Conservation (phyloP, 1,140 invertebrate species). For the Orchestia grillus region DNA sequence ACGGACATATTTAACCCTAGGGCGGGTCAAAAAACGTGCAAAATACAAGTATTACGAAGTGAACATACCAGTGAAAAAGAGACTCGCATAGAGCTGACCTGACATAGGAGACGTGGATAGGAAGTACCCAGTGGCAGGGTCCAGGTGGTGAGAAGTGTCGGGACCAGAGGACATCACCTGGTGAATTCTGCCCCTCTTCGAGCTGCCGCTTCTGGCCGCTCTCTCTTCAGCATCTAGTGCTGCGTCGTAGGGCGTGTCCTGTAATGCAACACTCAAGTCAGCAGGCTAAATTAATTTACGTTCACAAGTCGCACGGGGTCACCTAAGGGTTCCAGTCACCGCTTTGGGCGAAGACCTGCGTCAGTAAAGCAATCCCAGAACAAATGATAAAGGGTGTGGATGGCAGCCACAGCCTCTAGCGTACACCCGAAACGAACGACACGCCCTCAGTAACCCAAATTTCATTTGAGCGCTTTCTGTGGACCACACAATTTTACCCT, state of each 20-base stretch:
- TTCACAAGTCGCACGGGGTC: too few species aligned
- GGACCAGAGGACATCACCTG: neutral
- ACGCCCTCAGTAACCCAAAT: too few species aligned
- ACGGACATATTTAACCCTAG: neutral
- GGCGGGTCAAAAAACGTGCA: neutral
- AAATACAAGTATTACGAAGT: neutral
- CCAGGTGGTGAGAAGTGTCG: neutral
- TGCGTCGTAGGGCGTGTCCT: neutral
- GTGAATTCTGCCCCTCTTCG: neutral
- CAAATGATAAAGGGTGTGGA: too few species aligned
- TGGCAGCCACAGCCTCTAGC: too few species aligned
- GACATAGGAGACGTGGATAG: neutral
- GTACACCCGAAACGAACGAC: too few species aligned
- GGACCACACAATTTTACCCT: too few species aligned
- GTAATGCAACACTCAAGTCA: neutral
- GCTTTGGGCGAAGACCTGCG: too few species aligned
- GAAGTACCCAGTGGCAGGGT: slow-evolving; percentile 39
- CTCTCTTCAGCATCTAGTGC: neutral
- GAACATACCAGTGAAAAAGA: neutral
- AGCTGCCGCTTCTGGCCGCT: neutral
- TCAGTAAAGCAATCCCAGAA: too few species aligned
- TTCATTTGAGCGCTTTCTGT: too few species aligned
- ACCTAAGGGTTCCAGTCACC: too few species aligned
- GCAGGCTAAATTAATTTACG: too few species aligned
- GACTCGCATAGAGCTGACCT: neutral